Evolutionary conservation across 2,113 vertebrate species (phyloP).

Genomic region (Lasiurus borealis): DNA sequence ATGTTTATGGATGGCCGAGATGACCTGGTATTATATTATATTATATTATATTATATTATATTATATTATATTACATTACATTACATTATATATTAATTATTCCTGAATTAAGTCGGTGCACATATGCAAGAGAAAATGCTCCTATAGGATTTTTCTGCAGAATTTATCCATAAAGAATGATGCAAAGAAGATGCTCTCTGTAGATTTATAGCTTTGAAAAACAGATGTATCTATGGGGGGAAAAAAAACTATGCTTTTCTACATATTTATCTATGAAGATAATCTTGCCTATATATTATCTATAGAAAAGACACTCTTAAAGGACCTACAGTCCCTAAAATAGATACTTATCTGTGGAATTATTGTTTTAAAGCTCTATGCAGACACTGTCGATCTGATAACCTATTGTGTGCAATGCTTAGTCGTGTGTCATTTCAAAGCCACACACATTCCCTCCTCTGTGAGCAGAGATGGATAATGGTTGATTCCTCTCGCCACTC

Average conservation of each 20-base stretch:
- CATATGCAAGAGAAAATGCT: background rate
- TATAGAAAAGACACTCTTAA: background rate
- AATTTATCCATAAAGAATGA: background rate
- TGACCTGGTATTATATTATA: background rate
- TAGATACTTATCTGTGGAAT: background rate
- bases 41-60: too few relatives aligned
- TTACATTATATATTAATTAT: too few relatives aligned
- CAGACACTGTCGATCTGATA: background rate
- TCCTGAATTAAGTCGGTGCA: background rate
- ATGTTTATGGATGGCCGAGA: background rate
- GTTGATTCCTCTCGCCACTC: background rate
- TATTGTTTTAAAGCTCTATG: conserved; percentile 32
- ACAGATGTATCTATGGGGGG: background rate
- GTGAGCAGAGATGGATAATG: background rate
- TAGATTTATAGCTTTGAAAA: background rate
- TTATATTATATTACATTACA: too few relatives aligned
- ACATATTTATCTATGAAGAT: background rate
- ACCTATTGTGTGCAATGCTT: background rate
- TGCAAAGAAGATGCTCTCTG: background rate
- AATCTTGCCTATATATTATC: background rate
- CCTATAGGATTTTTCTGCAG: background rate
- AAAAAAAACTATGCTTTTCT: background rate
- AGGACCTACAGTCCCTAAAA: background rate
- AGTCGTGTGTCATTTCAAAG: conserved; percentile 3
- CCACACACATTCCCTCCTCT: background rate